phyloP scores from a whole-genome alignment of 2,888 invertebrate species.

The Xestia rhomboidea region DNA sequence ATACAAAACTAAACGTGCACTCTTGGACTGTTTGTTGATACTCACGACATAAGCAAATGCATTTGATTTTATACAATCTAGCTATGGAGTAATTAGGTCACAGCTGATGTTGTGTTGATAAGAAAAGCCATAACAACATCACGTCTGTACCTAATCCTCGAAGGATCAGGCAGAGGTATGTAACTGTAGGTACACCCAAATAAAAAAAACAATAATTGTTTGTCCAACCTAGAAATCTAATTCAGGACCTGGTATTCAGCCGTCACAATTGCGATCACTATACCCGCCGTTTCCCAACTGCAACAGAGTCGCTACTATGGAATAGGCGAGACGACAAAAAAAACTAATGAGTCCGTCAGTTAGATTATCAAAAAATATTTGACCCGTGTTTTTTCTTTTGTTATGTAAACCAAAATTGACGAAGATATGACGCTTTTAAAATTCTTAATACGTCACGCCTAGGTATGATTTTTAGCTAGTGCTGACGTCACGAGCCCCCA shows the following conservation, averaged over 20 bases:
- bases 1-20: conserved; percentile 13
- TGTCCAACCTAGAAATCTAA: neutral
- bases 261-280: too few relatives aligned
- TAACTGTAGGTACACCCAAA: too few relatives aligned
- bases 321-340: too few relatives aligned
- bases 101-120: neutral
- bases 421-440: too few relatives aligned
- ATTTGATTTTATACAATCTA: conserved; percentile 39
- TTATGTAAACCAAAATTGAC: too few relatives aligned
- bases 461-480: too few relatives aligned
- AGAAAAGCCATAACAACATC: neutral
- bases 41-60: neutral
- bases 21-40: conserved; percentile 35
- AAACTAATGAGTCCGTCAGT: too few relatives aligned
- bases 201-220: too few relatives aligned
- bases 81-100: conserved; percentile 5
- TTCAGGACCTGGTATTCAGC: neutral
- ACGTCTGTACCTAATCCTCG: neutral
- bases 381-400: too few relatives aligned
- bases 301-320: neutral
- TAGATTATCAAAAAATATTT: too few relatives aligned
- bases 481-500: too few relatives aligned
- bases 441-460: too few relatives aligned
- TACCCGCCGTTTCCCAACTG: neutral
- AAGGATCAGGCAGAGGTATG: neutral